A percentile compares a stretch with the other conserved stretches of the same genome.
These are phyloP conservation scores for Dyspetes luteomarginatus DNA, from an alignment of 2,888 invertebrate species.

Conservation along the genomic window DNA sequence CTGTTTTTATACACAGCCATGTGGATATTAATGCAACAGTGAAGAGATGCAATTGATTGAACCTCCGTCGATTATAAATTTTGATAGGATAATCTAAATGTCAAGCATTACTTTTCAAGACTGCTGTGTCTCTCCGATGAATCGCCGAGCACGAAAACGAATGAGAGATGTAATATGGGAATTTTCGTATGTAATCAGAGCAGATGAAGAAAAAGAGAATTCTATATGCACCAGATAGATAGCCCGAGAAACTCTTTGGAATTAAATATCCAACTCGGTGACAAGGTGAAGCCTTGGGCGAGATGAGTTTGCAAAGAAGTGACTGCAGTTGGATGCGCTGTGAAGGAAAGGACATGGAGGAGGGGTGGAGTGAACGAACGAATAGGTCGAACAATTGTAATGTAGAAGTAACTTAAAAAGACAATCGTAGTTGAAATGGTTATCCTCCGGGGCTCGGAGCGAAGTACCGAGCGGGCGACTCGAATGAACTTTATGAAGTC, in stretches of 20 bases:
- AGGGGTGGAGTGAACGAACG: neutral
- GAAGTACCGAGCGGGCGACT: conserved; percentile 24
- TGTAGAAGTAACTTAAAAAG: conserved; percentile 60
- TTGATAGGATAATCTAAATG: too few relatives aligned
- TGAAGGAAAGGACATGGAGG: conserved; percentile 4
- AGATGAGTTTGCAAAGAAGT: conserved; percentile 9
- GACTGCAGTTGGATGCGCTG: too few relatives aligned
- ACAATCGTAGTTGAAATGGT: conserved; percentile 59
- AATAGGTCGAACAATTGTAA: conserved; percentile 59
- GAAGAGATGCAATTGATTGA: too few relatives aligned
- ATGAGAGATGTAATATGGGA: neutral
- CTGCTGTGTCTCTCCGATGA: neutral
- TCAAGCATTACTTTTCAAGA: neutral
- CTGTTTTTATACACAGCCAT: too few relatives aligned
- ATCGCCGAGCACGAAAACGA: neutral
- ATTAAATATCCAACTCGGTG: conserved; percentile 12
- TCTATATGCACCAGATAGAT: neutral
- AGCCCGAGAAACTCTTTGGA: neutral
- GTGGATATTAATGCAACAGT: too few relatives aligned
- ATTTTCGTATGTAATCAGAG: neutral
- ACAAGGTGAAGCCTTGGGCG: conserved; percentile 21
- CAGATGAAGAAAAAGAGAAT: neutral
- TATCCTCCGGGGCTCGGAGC: conserved; percentile 51
- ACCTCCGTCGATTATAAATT: too few relatives aligned
- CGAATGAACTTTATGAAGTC: conserved; percentile 67